Conservation (phyloP, 2,797 vertebrate species). For the Arnoldichthys spilopterus region DNA sequence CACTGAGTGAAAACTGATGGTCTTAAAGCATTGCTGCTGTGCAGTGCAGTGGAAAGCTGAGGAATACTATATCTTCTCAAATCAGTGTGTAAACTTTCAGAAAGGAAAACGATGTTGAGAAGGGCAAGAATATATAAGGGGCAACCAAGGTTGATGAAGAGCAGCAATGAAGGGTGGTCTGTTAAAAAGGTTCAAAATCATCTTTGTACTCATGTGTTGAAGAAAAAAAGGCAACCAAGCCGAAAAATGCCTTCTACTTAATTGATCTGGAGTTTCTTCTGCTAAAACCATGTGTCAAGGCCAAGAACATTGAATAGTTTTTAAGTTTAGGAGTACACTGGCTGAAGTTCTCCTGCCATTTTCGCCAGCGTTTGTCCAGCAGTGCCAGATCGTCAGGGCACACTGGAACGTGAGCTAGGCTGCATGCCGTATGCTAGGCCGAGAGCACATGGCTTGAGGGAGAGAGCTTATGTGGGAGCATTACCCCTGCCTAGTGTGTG, state of each 20-base stretch:
- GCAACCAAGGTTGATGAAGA: conserved; percentile 34
- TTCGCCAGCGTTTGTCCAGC: neutral
- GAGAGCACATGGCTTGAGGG: conserved; percentile 59
- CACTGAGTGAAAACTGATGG: conserved; percentile 58
- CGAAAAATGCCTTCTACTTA: conserved; percentile 11
- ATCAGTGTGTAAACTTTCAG: conserved; percentile 47
- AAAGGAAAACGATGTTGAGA: conserved; percentile 27
- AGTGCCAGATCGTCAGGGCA: neutral
- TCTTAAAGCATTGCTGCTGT: conserved; percentile 55
- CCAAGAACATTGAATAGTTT: neutral
- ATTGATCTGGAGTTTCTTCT: conserved; percentile 16
- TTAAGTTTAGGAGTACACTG: neutral
- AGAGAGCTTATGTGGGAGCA: conserved; percentile 62
- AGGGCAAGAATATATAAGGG: conserved; percentile 20
- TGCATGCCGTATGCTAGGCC: conserved; percentile 33
- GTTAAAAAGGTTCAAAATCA: neutral
- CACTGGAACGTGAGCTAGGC: conserved; percentile 23
- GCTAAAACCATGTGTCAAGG: neutral
- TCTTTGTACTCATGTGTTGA: neutral
- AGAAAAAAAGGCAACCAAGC: neutral
- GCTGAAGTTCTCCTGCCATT: neutral
- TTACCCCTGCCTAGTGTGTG: conserved; percentile 65
- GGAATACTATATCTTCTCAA: conserved; percentile 41
- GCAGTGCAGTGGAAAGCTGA: conserved; percentile 48
- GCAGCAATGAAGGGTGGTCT: conserved; percentile 1